A percentile compares a stretch with the other conserved stretches of the same genome.
phyloP scores from a whole-genome alignment of 1,140 invertebrate genomes.

The Diploscapter pachys region DNA sequence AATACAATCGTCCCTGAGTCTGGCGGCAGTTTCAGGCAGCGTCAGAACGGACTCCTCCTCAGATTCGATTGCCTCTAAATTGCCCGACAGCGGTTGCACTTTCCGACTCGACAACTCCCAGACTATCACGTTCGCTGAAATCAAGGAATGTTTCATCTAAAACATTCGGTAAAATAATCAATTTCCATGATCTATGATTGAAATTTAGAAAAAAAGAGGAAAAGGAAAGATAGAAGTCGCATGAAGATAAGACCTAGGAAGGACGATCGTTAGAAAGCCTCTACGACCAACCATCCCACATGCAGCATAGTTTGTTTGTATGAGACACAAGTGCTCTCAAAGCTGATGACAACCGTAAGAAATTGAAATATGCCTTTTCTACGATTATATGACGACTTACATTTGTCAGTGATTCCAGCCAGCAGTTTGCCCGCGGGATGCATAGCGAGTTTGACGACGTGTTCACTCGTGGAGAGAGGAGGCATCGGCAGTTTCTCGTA shows the following conservation, averaged over 20 bases:
- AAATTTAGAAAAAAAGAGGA: neutral
- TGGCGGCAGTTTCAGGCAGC: too few relatives aligned
- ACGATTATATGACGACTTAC: conserved; percentile 9
- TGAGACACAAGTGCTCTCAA: neutral
- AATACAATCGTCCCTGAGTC: too few relatives aligned
- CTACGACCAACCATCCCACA: too few relatives aligned
- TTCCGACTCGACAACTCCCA: too few relatives aligned
- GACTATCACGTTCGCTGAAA: too few relatives aligned
- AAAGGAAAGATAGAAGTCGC: neutral
- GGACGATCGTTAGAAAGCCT: neutral
- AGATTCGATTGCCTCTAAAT: too few relatives aligned
- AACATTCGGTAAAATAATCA: too few relatives aligned
- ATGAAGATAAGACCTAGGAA: neutral
- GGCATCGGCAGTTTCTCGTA: conserved; percentile 6
- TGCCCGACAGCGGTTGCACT: too few relatives aligned
- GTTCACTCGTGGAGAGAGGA: neutral
- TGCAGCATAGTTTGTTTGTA: neutral
- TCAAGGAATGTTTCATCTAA: too few relatives aligned
- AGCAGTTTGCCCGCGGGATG: conserved; percentile 9
- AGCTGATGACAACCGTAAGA: neutral
- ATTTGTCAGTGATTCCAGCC: conserved; percentile 17
- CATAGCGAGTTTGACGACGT: conserved; percentile 14
- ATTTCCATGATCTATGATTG: too few relatives aligned
- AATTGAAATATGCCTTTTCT: too few relatives aligned
- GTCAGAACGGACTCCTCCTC: too few relatives aligned